A percentile compares a stretch with the other conserved stretches of the same genome.
Evolutionary conservation across 2,113 vertebrate species (phyloP).

Genomic region (Erythrolamprus reginae): DNA sequence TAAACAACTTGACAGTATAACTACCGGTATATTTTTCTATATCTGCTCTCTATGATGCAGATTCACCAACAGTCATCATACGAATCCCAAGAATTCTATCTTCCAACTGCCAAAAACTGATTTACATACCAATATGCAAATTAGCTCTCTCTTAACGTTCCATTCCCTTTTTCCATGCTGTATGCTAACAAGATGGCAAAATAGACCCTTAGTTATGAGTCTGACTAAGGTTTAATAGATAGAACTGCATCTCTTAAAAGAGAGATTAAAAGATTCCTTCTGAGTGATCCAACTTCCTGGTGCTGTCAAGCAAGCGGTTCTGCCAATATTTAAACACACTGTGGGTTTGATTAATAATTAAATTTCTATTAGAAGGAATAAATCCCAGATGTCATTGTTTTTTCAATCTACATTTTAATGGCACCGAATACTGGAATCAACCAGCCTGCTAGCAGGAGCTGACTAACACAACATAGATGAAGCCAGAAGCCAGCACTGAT

Average conservation of each 20-base stretch:
- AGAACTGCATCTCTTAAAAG: background rate
- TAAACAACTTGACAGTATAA: too few relatives aligned
- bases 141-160: too few relatives aligned
- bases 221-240: background rate
- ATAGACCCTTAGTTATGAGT: background rate
- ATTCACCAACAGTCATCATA: too few relatives aligned
- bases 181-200: too few relatives aligned
- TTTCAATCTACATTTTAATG: conserved; percentile 34
- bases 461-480: background rate
- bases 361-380: conserved; percentile 39
- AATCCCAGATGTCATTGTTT: conserved; percentile 42
- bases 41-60: too few relatives aligned
- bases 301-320: conserved; percentile 12
- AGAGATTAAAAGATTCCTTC: conserved; percentile 35
- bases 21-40: too few relatives aligned
- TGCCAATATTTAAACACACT: conserved; percentile 46
- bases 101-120: too few relatives aligned
- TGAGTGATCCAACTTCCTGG: conserved; percentile 40
- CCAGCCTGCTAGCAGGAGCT: background rate
- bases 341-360: conserved; percentile 42
- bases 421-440: conserved; percentile 18
- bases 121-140: too few relatives aligned
- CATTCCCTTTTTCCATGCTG: too few relatives aligned
- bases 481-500: conserved; percentile 10
- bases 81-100: too few relatives aligned